These are phyloP conservation scores for Tachypleus tridentatus DNA, from an alignment of 1,140 invertebrate species.

Conservation along the genomic window DNA sequence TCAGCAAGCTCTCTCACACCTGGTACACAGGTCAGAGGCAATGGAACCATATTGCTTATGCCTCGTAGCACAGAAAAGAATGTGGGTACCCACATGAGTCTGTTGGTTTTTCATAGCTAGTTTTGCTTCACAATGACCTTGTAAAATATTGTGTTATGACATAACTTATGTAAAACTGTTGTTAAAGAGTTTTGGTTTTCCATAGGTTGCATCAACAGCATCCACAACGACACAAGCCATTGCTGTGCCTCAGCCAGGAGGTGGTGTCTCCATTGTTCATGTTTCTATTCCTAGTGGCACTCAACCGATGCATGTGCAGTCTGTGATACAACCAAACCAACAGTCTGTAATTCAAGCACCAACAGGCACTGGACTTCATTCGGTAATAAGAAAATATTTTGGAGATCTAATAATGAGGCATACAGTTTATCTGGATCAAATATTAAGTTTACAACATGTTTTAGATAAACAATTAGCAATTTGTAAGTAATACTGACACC, in stretches of 20 bases:
- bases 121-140: too few relatives aligned
- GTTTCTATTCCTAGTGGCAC: conserved; percentile 48
- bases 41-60: conserved; percentile 45
- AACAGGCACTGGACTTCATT: conserved; percentile 55
- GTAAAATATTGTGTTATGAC: too few relatives aligned
- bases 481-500: too few relatives aligned
- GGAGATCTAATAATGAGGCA: too few relatives aligned
- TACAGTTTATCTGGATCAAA: too few relatives aligned
- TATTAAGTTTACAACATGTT: too few relatives aligned
- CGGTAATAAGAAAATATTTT: conserved; percentile 36
- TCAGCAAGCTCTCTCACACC: conserved; percentile 7
- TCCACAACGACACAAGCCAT: conserved; percentile 20
- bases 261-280: conserved; percentile 60
- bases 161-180: too few relatives aligned
- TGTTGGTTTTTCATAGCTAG: background rate
- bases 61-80: conserved; percentile 16
- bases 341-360: conserved; percentile 92
- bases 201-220: too few relatives aligned
- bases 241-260: conserved; percentile 24
- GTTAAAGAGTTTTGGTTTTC: too few relatives aligned
- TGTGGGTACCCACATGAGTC: conserved; percentile 11
- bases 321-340: conserved; percentile 77
- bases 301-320: conserved; percentile 46
- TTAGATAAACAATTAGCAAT: too few relatives aligned
- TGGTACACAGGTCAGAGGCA: conserved; percentile 11